Base-by-base conservation (phyloP, 2,113 vertebrate species). In the Eolophus roseicapilla region DNA sequence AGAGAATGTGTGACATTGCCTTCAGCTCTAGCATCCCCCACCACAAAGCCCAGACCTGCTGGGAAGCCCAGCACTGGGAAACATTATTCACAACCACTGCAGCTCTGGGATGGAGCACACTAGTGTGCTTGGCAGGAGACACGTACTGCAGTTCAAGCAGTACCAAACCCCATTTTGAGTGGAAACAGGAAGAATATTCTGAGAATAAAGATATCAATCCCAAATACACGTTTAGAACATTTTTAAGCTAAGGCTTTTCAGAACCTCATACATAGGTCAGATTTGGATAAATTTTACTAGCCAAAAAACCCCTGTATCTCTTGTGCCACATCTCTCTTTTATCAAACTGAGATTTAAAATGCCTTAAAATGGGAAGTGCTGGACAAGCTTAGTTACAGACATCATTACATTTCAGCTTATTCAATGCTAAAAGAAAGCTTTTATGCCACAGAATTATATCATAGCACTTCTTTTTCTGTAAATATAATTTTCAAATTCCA, bases 1-100 rank as follows among this genome's bases (percentile, higher is more conserved):
- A 31, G 35, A 46, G 28, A 39, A 20, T 7, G 9, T 0, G 0
- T 17, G 39, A 8, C 4, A 0, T 10, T 5, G 59, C 46, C 37
- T 31, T 14, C 67, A 9, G 52, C 2, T 37, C 68, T 9, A 13
- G 44, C 65, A 24, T 8, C 59, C 6, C 11, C 33, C 3, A 6
- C 65, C n/a, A 5, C 47, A 17, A 65, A 1, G 23, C 44, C 31
- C 47, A 23, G 59, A 37, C 35, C 55, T 33, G 47, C 69, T 20
- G 47, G 35, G 59, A 27, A 16, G 17, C 29, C 8, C 69, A 18
- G 7, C 3, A 0, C n/a, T 31, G 68, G 44, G 71, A 23, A 50
- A 11, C 16, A 1, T 1, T 5, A 23, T 4, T 41, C 35, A 10
- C 2, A 35, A 7, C 44, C 46, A 2, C 44, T 4, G 53, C 18